Evolutionary conservation across 2,888 invertebrate species (phyloP), one percentile per base, ranked within the genome.

Genomic region (Augochlorella aurata): DNA sequence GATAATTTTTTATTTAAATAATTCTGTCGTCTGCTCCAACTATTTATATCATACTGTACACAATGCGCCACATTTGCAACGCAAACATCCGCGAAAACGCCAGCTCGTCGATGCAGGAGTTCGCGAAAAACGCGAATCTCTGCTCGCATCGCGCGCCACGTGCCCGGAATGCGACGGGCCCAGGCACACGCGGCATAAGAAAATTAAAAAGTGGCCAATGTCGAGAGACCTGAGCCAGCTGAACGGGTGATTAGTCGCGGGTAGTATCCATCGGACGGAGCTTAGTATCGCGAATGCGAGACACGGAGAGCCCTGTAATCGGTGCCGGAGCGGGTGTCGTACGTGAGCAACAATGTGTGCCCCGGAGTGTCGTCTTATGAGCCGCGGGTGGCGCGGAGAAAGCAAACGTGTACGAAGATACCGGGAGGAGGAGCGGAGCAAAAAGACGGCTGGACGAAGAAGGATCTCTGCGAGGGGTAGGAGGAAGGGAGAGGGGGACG

Each of bases 381-480:
- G 45, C 50, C 52, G 38, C 63, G n/a, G 16, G 29, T 14, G 14
- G 45, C 38, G 18, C 21, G 18, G 49, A 75, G 65, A 47, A 45
- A 52, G 44, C 63, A 24, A 66, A 38, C 52, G 63, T 67, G 67
- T 73, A 50, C 65, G 0, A 66, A 75, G 65, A 73, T 73, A 73
- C 49, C 63, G 24, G 47, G 47, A 7, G 14, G 58, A 14, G 4
- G 54, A 14, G 49, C 5, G 14, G 14, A 24, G 58, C 58, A 38
- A 14, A 47, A n/a, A 45, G 7, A 14, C 7, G n/a, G 58, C 21
- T 18, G 61, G 61, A 21, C 38, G 69, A n/a, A n/a, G 58, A 45
- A 71, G 69, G 29, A 54, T 66, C 29, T n/a, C 67, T 18, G 38
- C 3, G 66, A 7, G 75, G n/a, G 58, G 66, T 12, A 2, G 16